Evolutionary conservation across 1,140 invertebrate species (phyloP), one percentile per base, ranked within the genome.

Genomic region (Lepidurus apus): DNA sequence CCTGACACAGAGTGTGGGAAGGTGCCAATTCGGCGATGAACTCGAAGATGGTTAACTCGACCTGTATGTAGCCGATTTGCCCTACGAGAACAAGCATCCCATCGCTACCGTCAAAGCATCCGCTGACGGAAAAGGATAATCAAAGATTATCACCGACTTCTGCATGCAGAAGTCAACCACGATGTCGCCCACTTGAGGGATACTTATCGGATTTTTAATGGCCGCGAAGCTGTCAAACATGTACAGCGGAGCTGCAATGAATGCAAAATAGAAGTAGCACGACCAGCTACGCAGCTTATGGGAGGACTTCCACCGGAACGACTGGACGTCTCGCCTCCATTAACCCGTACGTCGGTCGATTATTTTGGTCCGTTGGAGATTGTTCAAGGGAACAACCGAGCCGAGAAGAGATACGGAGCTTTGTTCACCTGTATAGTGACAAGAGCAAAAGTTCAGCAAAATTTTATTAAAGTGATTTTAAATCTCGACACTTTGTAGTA

Each of bases 351-450:
- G 9, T 82, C 82, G 6, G 73, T 83, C 10, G 83, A 84, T 45
- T 83, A 80, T 79, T 84, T 84, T 79, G 81, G 83, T 10, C 82
- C 83, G 0, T 79, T 84, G 21, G 9, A 65, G 21, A 80, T 83
- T 5, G 42, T 11, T 13, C 45, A 34, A 42, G 75, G 3, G n/a
- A 42, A 44, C 11, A 76, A 76, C 42, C 24, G 42, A 9, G 73
- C 73, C 3, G 10, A 26, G 1, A 81, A 80, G n/a, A 24, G 80
- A 8, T 80, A 80, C 47, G 80, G 73, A 8, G 45, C 73, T 42
- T 77, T 80, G 47, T 80, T 80, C 44, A 65, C 11, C 3, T 80
- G 80, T 34, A 9, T 80, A 42, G 34, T 43, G 9, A 81, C 45
- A 6, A 43, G 73, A 75, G 74, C 79, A 26, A 26, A 26, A 26